Conservation (phyloP, 1,140 invertebrate genomes). For the Diabrotica virgifera region DNA sequence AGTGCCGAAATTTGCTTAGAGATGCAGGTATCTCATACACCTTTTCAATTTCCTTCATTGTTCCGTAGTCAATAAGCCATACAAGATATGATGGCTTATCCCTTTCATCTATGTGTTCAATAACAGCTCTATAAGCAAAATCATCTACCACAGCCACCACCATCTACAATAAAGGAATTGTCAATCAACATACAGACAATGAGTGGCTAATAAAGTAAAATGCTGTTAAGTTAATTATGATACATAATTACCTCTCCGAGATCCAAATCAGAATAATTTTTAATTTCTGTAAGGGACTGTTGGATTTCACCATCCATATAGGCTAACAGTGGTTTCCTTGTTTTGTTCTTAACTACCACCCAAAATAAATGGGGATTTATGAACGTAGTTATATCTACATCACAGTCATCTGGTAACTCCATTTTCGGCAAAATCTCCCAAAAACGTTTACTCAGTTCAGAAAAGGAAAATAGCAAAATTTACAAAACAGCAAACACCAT, state of each 20-base stretch:
- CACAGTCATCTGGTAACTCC: not conserved
- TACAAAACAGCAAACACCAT: no score
- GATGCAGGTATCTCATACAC: constrained; percentile 23
- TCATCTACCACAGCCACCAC: constrained; percentile 17
- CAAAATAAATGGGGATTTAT: constrained; percentile 29
- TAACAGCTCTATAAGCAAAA: constrained; percentile 20
- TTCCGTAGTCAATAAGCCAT: constrained; percentile 32
- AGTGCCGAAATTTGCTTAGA: constrained; percentile 17
- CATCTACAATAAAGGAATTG: constrained; percentile 16
- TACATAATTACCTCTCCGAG: constrained; percentile 21
- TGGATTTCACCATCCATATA: no score
- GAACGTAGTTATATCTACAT: constrained; percentile 22
- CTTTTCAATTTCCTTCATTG: constrained; percentile 19
- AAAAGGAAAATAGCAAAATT: no score
- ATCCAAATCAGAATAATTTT: constrained; percentile 4
- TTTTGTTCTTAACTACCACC: constrained; percentile 13
- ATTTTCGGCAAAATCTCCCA: not conserved
- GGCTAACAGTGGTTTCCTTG: not conserved
- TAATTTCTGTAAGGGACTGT: no score
- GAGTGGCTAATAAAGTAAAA: not conserved
- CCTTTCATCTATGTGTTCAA: constrained; percentile 16
- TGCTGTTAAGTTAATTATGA: not conserved
- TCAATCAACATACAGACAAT: no score
- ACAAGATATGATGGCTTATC: constrained; percentile 17
- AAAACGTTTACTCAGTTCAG: no score